Evolutionary conservation across 2,888 invertebrate genomes (phyloP).

Genomic region (Parnassius apollo): DNA sequence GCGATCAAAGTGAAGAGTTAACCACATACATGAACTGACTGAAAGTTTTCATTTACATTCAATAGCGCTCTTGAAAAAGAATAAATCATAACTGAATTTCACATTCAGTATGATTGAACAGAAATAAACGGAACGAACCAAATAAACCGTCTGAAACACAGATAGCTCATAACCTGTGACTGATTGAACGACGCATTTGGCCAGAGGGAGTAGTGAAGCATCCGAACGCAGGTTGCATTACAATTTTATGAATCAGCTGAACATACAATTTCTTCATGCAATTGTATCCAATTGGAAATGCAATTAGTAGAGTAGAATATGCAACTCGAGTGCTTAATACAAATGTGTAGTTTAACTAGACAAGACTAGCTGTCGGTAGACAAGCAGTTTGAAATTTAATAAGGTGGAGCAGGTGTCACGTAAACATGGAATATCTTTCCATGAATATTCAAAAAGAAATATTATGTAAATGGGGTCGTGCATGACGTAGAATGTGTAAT

Average conservation of each 20-base stretch:
- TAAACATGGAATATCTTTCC: conserved; percentile 2
- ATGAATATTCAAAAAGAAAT: conserved; percentile 14
- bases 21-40: not conserved
- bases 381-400: conserved; percentile 3
- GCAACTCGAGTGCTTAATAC: conserved; percentile 20
- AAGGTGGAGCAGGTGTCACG: conserved; percentile 1
- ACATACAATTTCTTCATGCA: conserved; percentile 20
- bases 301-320: conserved; percentile 19
- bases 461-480: conserved; percentile 10
- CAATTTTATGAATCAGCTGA: conserved; percentile 18
- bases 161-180: conserved; percentile 29
- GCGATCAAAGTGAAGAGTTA: not conserved
- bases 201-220: conserved; percentile 31
- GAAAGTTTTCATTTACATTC: not conserved
- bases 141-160: conserved; percentile 20
- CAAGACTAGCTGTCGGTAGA: not conserved
- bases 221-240: conserved; percentile 20
- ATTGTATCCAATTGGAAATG: conserved; percentile 25
- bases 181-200: conserved; percentile 34
- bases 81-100: conserved; percentile 18
- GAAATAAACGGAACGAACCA: conserved; percentile 12
- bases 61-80: conserved; percentile 12
- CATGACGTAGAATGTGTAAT: conserved; percentile 7
- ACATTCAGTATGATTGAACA: conserved; percentile 19
- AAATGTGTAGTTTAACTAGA: conserved; percentile 17